Percentiles rank a stretch among this genome's conserved stretches.
These are phyloP conservation scores for Calidris pygmaea DNA, from an alignment of 2,113 vertebrate species.

Conservation along the genomic window DNA sequence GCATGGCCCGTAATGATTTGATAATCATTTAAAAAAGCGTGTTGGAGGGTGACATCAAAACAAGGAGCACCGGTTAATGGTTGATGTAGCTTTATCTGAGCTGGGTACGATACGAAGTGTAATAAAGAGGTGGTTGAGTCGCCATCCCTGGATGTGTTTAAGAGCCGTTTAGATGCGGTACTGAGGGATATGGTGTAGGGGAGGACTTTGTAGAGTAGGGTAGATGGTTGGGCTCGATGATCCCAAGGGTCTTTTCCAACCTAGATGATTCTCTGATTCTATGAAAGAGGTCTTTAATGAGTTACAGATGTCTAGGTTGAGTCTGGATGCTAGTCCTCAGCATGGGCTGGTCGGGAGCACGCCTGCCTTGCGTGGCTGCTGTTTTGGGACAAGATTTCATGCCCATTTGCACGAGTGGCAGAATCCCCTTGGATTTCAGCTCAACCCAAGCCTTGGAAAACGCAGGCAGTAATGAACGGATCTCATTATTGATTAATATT, in stretches of 20 bases:
- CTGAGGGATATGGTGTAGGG: too few species aligned
- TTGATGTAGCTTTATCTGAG: neutral
- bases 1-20: neutral
- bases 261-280: too few species aligned
- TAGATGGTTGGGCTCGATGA: too few species aligned
- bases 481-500: neutral
- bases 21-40: neutral
- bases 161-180: too few species aligned
- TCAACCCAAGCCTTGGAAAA: neutral
- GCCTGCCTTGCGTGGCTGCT: neutral
- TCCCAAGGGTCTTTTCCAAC: too few species aligned
- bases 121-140: neutral
- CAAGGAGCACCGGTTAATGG: neutral
- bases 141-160: too few species aligned
- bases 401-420: neutral
- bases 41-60: neutral
- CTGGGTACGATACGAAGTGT: neutral
- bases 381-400: neutral
- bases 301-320: neutral
- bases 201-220: too few species aligned
- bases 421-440: neutral
- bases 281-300: neutral
- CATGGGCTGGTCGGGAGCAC: neutral
- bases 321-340: neutral
- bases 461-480: neutral